Conservation (phyloP, 2,113 vertebrate genomes). For the Morone chrysops region DNA sequence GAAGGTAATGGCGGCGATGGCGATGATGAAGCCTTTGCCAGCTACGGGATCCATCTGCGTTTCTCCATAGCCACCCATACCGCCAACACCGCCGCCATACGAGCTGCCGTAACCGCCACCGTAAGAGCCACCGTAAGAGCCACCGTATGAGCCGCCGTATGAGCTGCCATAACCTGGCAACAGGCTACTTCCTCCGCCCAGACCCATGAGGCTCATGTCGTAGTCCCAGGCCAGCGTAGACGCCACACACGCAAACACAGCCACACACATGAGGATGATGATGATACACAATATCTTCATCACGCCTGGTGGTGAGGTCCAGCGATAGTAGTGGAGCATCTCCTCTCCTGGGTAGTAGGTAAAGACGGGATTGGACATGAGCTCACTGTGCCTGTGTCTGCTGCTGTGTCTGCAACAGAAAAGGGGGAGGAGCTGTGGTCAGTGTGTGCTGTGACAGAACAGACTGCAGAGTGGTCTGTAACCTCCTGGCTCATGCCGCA, state of each 20-base stretch:
- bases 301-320: conserved; percentile 92
- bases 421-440: background rate
- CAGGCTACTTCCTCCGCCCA: conserved; percentile 65
- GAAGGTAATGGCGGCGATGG: conserved; percentile 88
- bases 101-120: conserved; percentile 4
- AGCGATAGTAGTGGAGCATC: conserved; percentile 88
- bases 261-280: conserved; percentile 90
- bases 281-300: conserved; percentile 92
- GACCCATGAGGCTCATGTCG: conserved; percentile 81
- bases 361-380: conserved; percentile 83
- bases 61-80: conserved; percentile 36
- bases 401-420: conserved; percentile 83
- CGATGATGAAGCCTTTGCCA: conserved; percentile 92
- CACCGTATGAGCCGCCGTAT: background rate
- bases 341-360: conserved; percentile 88
- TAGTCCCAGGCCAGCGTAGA: conserved; percentile 92
- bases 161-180: conserved; percentile 41
- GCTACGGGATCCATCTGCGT: conserved; percentile 85
- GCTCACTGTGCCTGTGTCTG: conserved; percentile 83
- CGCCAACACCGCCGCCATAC: conserved; percentile 22
- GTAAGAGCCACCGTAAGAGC: background rate
- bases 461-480: background rate
- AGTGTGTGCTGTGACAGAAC: background rate
- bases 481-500: background rate
- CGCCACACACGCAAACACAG: conserved; percentile 92